phyloP scores from a whole-genome alignment of 2,797 vertebrate species.

The Pelochelys cantorii region DNA sequence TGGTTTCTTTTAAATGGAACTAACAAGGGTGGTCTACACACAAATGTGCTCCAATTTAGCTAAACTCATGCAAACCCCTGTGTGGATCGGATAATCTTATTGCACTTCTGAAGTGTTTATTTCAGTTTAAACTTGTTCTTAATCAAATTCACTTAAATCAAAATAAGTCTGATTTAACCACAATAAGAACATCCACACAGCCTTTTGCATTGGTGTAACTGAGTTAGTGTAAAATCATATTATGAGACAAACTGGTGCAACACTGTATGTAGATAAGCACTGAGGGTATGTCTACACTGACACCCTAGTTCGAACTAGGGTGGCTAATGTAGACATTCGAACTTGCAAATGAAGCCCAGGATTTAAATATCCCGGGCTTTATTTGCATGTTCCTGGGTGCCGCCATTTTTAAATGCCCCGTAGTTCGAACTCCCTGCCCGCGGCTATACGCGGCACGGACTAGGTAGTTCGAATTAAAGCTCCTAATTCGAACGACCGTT shows the following conservation, averaged over 20 bases:
- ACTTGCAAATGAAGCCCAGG: no score
- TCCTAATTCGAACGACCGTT: no score
- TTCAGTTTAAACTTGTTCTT: not conserved
- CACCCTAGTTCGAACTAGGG: no score
- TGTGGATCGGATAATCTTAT: not conserved
- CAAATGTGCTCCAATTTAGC: not conserved
- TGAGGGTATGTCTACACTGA: no score
- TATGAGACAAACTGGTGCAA: not conserved
- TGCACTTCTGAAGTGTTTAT: not conserved
- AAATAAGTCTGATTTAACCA: not conserved
- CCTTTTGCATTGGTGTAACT: not conserved
- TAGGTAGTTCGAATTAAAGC: no score
- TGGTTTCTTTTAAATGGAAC: accelerated
- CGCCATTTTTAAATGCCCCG: no score
- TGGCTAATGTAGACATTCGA: no score
- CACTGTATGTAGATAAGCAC: not conserved
- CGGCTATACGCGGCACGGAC: no score
- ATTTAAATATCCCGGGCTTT: no score
- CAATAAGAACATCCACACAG: not conserved
- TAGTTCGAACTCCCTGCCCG: no score
- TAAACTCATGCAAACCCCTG: not conserved
- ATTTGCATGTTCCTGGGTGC: no score
- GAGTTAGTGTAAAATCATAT: not conserved
- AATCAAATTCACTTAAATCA: not conserved
- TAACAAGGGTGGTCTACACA: not conserved